phyloP scores from a whole-genome alignment of 2,888 invertebrate species.

The Timema podura region DNA sequence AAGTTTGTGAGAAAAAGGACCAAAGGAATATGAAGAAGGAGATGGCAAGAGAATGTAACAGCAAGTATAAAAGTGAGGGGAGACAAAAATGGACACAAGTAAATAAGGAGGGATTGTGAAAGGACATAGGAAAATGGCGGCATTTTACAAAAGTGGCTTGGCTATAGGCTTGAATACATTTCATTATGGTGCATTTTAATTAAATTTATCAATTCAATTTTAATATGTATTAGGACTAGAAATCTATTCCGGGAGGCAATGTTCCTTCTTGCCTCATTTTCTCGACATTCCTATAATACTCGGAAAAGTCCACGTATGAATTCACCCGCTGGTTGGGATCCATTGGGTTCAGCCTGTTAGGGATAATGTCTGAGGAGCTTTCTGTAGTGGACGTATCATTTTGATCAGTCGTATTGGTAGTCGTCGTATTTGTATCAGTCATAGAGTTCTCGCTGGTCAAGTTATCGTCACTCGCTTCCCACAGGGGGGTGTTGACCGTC shows the following conservation, averaged over 20 bases:
- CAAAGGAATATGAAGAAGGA: no score
- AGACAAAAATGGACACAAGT: no score
- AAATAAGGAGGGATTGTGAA: no score
- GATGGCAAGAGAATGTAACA: no score
- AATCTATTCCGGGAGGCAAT: constrained; percentile 59
- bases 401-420: constrained; percentile 48
- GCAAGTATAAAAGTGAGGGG: no score
- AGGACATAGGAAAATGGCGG: no score
- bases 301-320: constrained; percentile 80
- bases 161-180: no score
- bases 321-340: constrained; percentile 68
- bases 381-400: constrained; percentile 41
- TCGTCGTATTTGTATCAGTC: constrained; percentile 23
- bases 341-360: constrained; percentile 35
- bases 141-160: no score
- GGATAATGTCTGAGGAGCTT: constrained; percentile 43
- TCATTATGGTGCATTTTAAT: not conserved
- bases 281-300: constrained; percentile 70
- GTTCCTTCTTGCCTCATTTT: constrained; percentile 62
- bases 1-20: no score
- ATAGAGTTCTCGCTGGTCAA: constrained; percentile 17
- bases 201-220: not conserved
- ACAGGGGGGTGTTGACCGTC: constrained; percentile 36
- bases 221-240: constrained; percentile 31
- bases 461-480: constrained; percentile 23